These are phyloP conservation scores for Andrena bicolor DNA, from an alignment of 2,888 invertebrate species.

Conservation along the genomic window DNA sequence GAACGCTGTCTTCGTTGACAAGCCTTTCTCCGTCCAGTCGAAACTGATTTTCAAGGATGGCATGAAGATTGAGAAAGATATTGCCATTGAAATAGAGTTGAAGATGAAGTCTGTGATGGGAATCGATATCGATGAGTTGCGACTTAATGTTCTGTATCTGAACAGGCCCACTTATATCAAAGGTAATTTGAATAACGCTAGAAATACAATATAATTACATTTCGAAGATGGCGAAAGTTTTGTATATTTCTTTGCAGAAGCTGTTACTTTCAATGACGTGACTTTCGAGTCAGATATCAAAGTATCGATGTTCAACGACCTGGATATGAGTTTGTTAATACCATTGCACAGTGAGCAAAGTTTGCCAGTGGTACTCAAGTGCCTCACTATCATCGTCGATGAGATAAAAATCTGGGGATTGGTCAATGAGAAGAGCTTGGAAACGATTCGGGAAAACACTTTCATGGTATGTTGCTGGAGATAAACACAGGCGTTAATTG, in stretches of 20 bases:
- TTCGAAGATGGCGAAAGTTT: too few relatives aligned
- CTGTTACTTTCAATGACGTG: slow-evolving; percentile 84
- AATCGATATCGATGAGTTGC: slow-evolving; percentile 70
- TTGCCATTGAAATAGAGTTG: slow-evolving; percentile 67
- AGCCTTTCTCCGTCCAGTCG: slow-evolving; percentile 58
- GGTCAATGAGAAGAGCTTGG: slow-evolving; percentile 85
- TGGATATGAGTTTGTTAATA: slow-evolving; percentile 85
- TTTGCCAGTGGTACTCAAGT: slow-evolving; percentile 80
- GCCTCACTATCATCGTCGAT: slow-evolving; percentile 80
- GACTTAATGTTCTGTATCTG: slow-evolving; percentile 64
- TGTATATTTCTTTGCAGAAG: slow-evolving; percentile 79
- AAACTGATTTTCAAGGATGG: slow-evolving; percentile 70
- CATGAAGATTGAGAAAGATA: slow-evolving; percentile 62
- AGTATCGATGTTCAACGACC: slow-evolving; percentile 85
- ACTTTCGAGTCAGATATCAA: slow-evolving; percentile 84
- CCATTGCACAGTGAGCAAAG: slow-evolving; percentile 85
- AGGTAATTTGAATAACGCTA: slow-evolving; percentile 57
- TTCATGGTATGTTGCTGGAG: slow-evolving; percentile 84
- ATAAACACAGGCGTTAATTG: neutral
- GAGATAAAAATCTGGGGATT: slow-evolving; percentile 72
- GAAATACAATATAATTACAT: too few relatives aligned
- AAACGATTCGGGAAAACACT: slow-evolving; percentile 85
- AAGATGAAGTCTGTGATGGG: slow-evolving; percentile 64
- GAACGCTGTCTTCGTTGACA: slow-evolving; percentile 72
- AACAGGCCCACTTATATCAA: slow-evolving; percentile 67